Conservation (phyloP, 2,888 invertebrate species). For the Microctonus hyperodae region DNA sequence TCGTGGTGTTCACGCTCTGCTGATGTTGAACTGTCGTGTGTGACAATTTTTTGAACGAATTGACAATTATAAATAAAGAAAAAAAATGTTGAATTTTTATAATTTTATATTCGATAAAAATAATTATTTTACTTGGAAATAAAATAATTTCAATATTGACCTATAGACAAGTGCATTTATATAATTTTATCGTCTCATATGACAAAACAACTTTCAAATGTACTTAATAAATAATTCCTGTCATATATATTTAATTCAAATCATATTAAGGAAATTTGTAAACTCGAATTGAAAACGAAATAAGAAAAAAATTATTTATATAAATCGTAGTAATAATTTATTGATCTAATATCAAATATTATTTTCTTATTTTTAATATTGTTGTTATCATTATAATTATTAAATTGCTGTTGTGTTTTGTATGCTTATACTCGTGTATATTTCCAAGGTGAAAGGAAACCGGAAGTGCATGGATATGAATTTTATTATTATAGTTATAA, state of each 20-base stretch:
- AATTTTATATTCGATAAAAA: no score
- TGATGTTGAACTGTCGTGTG: constrained; percentile 1
- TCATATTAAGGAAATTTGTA: not conserved
- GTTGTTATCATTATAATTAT: not conserved
- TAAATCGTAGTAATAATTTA: not conserved
- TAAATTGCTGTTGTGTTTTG: not conserved
- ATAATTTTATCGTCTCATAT: not conserved
- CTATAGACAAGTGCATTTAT: not conserved
- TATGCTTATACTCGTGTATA: constrained; percentile 35
- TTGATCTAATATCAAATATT: constrained; percentile 3
- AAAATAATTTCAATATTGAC: not conserved
- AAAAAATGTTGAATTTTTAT: no score
- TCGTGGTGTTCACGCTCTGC: constrained; percentile 18
- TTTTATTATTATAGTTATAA: not conserved
- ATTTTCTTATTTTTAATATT: not conserved
- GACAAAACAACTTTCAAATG: constrained; percentile 23
- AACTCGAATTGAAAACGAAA: not conserved
- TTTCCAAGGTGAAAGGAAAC: constrained; percentile 42
- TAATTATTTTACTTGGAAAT: no score
- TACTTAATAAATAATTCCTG: constrained; percentile 5
- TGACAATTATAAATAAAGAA: no score
- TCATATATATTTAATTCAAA: not conserved
- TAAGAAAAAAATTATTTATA: not conserved
- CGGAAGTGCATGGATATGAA: constrained; percentile 35
- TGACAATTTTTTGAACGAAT: constrained; percentile 11